A percentile compares a stretch with the other conserved stretches of the same genome.
phyloP scores from a whole-genome alignment of 1,140 invertebrate genomes.

The Psix sp. region DNA sequence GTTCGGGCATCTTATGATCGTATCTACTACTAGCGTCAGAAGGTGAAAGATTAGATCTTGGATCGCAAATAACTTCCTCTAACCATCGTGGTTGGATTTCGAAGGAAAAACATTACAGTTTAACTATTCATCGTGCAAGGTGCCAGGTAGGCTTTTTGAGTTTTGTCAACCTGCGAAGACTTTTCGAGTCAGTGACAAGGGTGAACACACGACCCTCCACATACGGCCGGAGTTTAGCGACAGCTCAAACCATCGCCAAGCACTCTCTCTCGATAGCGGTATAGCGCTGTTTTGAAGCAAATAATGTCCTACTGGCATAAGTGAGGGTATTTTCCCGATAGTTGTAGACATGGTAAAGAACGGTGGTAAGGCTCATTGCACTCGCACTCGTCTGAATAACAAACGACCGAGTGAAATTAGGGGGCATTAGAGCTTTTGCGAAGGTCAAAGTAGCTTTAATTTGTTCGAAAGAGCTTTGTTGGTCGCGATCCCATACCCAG shows the following conservation, averaged over 20 bases:
- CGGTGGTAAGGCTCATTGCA: not conserved
- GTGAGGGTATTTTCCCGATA: slow-evolving; percentile 23
- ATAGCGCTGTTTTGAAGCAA: slow-evolving; percentile 14
- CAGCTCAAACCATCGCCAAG: not conserved
- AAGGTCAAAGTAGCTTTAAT: not conserved
- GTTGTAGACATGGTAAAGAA: slow-evolving; percentile 1
- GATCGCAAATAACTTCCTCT: not conserved
- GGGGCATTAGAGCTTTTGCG: not conserved
- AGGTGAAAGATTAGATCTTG: not conserved
- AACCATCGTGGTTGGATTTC: not conserved
- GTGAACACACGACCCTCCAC: not conserved
- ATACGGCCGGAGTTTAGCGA: slow-evolving; percentile 1
- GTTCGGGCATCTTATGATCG: not conserved
- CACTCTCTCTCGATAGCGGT: slow-evolving; percentile 42
- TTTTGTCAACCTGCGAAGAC: slow-evolving; percentile 65
- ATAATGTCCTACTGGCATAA: slow-evolving; percentile 24
- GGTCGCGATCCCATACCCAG: slow-evolving; percentile 6
- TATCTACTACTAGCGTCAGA: not conserved
- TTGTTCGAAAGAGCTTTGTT: not conserved
- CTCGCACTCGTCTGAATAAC: slow-evolving; percentile 1
- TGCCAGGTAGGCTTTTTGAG: slow-evolving; percentile 40
- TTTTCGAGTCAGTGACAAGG: not conserved
- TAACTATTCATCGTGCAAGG: slow-evolving; percentile 61
- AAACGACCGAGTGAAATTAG: not conserved
- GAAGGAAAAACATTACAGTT: slow-evolving; percentile 23